These are phyloP conservation scores for Drosophila bipectinata DNA, from an alignment of 1,140 invertebrate species.

Conservation along the genomic window DNA sequence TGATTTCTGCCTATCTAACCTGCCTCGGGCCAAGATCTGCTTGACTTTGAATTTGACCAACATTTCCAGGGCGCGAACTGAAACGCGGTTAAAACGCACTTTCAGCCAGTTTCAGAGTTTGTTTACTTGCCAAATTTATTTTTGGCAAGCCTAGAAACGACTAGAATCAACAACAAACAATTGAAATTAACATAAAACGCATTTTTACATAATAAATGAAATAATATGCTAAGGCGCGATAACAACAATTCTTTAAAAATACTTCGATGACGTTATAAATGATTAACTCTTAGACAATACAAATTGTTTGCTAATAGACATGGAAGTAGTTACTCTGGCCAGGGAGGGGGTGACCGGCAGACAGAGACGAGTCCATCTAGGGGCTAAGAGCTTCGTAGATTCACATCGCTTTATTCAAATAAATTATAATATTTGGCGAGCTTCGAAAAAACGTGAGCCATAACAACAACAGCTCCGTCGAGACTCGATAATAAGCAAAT, in stretches of 20 bases:
- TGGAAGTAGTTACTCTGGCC: constrained; percentile 18
- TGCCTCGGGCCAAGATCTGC: constrained; percentile 18
- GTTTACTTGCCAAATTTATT: constrained; percentile 3
- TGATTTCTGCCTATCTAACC: constrained; percentile 45
- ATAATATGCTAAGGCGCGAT: constrained; percentile 71
- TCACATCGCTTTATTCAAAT: constrained; percentile 77
- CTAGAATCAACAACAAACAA: constrained; percentile 27
- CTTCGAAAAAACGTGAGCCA: constrained; percentile 56
- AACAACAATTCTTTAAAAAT: constrained; percentile 76
- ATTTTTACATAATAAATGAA: constrained; percentile 59
- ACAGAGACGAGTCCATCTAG: constrained; percentile 48
- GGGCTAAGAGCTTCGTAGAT: constrained; percentile 40
- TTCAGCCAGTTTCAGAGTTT: constrained; percentile 16
- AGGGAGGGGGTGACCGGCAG: not conserved
- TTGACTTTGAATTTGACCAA: constrained; percentile 22
- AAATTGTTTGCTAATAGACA: constrained; percentile 79
- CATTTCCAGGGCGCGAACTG: constrained; percentile 7
- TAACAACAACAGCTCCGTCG: constrained; percentile 44
- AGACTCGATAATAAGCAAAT: constrained; percentile 74
- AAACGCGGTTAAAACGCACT: constrained; percentile 11
- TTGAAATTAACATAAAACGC: constrained; percentile 53
- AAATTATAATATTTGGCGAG: constrained; percentile 80
- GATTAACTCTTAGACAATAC: constrained; percentile 80
- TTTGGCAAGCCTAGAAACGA: not conserved
- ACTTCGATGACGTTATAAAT: constrained; percentile 75